Conservation (phyloP, 2,888 invertebrate species). For the Ornithoptera alexandrae region DNA sequence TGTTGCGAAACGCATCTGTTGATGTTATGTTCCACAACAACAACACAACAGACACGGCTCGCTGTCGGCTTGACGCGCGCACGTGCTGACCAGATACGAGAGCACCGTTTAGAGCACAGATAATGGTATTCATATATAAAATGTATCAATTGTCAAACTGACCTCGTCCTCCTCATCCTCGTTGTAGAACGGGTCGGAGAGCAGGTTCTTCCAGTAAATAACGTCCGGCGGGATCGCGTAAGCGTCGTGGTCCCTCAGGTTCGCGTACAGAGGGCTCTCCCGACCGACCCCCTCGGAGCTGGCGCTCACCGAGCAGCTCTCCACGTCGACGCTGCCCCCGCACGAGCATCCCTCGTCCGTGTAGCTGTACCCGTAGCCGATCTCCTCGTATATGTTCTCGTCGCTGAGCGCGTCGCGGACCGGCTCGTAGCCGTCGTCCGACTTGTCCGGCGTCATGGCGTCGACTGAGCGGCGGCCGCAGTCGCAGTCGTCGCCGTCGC, state of each 20-base stretch:
- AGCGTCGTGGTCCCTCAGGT: conserved; percentile 70
- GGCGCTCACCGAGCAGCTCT: conserved; percentile 71
- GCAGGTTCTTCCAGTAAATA: conserved; percentile 75
- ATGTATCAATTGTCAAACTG: conserved; percentile 37
- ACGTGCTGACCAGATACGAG: too few species aligned
- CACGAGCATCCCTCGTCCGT: conserved; percentile 73
- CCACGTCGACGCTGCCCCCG: conserved; percentile 72
- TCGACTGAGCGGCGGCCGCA: conserved; percentile 54
- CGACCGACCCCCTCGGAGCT: conserved; percentile 66
- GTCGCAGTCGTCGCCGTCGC: too few species aligned
- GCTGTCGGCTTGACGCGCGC: too few species aligned
- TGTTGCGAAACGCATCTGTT: too few species aligned
- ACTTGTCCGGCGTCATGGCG: conserved; percentile 69
- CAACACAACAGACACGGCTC: too few species aligned
- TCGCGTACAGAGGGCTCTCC: conserved; percentile 73
- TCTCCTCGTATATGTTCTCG: conserved; percentile 76
- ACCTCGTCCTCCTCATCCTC: conserved; percentile 80
- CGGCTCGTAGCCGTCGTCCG: conserved; percentile 74
- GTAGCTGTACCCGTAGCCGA: conserved; percentile 64
- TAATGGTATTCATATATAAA: too few species aligned
- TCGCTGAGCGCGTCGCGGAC: conserved; percentile 69
- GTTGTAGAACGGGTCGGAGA: conserved; percentile 72
- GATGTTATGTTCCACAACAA: too few species aligned
- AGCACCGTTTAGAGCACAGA: too few species aligned
- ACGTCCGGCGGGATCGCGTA: conserved; percentile 75